Evolutionary conservation across 2,797 vertebrate species (phyloP).

Genomic region (Nannoperca australis): DNA sequence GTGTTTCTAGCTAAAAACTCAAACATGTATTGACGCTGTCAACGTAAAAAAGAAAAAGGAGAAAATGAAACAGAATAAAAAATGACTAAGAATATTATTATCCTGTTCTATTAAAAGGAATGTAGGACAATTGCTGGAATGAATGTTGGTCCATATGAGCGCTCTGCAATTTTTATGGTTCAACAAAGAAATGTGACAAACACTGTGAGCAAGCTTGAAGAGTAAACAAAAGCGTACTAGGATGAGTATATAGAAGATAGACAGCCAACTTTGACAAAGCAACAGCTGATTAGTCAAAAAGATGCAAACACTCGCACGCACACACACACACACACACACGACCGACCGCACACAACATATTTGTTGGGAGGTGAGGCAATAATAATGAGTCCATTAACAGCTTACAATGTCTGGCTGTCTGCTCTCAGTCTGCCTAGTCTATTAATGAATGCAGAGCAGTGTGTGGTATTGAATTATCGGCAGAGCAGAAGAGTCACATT

Average conservation of each 20-base stretch:
- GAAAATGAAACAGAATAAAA: constrained; percentile 1
- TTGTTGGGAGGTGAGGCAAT: constrained; percentile 14
- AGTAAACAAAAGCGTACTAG: constrained; percentile 2
- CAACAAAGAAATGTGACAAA: background rate
- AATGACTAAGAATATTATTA: background rate
- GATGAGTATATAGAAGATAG: background rate
- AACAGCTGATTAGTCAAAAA: constrained; percentile 11
- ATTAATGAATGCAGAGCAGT: constrained; percentile 28
- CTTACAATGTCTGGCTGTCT: constrained; percentile 37
- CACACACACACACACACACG: background rate
- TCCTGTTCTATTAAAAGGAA: background rate
- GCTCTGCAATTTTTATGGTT: background rate
- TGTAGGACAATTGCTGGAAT: background rate
- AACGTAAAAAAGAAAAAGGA: background rate
- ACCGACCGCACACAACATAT: constrained; percentile 6
- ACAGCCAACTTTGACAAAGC: background rate
- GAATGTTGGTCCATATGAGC: background rate
- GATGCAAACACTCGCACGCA: background rate
- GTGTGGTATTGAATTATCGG: constrained; percentile 49
- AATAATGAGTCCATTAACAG: constrained; percentile 59
- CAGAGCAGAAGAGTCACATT: constrained; percentile 49
- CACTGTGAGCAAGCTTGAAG: background rate
- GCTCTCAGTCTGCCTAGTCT: constrained; percentile 14
- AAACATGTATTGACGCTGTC: background rate
- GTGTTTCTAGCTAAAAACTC: background rate